phyloP scores from a whole-genome alignment of 2,888 invertebrate species.

The Coelinius sp. region DNA sequence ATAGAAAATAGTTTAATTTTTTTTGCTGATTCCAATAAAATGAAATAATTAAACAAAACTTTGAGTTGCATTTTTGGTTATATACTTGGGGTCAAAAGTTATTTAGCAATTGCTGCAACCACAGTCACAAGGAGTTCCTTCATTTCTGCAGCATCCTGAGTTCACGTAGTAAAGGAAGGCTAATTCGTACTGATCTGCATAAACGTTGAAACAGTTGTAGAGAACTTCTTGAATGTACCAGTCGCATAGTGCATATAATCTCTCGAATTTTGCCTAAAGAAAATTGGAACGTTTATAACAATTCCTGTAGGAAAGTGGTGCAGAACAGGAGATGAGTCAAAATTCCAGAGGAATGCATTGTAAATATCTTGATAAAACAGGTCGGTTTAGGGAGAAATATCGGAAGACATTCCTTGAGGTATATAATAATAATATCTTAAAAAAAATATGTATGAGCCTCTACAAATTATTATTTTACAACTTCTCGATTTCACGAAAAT shows the following conservation, averaged over 20 bases:
- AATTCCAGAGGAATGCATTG: too few species aligned
- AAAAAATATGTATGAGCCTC: too few species aligned
- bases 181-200: conserved; percentile 71
- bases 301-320: background rate
- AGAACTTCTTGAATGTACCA: conserved; percentile 70
- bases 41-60: conserved; percentile 34
- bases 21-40: conserved; percentile 62
- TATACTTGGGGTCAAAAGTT: conserved; percentile 35
- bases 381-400: too few species aligned
- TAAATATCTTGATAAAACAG: too few species aligned
- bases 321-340: too few species aligned
- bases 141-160: conserved; percentile 38
- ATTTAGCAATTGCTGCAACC: conserved; percentile 40
- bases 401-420: too few species aligned
- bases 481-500: too few species aligned
- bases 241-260: conserved; percentile 70
- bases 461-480: too few species aligned
- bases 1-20: conserved; percentile 55
- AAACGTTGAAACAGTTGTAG: conserved; percentile 68
- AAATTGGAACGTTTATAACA: background rate
- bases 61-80: conserved; percentile 33
- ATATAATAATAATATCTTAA: too few species aligned
- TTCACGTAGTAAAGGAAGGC: conserved; percentile 70
- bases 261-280: conserved; percentile 55
- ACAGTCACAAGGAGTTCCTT: conserved; percentile 44